These are phyloP conservation scores for Callosobruchus maculatus DNA, from an alignment of 2,888 invertebrate species.

Conservation along the genomic window DNA sequence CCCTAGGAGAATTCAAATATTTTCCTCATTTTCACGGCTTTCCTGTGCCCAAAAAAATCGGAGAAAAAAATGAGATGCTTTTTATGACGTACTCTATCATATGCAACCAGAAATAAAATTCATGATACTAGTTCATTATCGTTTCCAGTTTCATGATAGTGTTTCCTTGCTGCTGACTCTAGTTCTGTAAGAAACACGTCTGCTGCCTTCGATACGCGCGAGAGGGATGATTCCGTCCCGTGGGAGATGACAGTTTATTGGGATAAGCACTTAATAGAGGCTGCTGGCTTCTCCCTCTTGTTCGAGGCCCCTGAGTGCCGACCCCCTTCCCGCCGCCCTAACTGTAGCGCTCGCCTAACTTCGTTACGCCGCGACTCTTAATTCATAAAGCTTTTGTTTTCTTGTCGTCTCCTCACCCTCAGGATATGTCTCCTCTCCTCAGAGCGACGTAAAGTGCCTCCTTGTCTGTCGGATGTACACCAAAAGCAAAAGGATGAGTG, in stretches of 20 bases:
- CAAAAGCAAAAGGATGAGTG: background rate
- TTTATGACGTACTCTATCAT: too few species aligned
- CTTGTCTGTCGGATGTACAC: background rate
- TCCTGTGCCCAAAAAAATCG: too few species aligned
- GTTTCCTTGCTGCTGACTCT: background rate
- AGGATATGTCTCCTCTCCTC: background rate
- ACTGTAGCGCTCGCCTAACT: constrained; percentile 29
- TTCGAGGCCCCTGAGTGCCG: background rate
- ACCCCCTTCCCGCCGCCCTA: background rate
- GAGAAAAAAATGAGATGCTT: too few species aligned
- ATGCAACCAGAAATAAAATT: too few species aligned
- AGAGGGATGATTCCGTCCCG: constrained; percentile 37
- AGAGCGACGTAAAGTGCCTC: background rate
- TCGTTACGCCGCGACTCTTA: constrained; percentile 44
- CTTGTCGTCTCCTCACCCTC: constrained; percentile 30
- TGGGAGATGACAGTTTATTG: constrained; percentile 48
- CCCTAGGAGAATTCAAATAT: too few species aligned
- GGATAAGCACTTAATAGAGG: constrained; percentile 48
- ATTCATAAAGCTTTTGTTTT: constrained; percentile 47
- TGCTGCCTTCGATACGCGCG: background rate
- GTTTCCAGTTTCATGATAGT: too few species aligned
- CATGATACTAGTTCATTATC: too few species aligned
- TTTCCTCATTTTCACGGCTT: too few species aligned
- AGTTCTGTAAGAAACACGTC: background rate
- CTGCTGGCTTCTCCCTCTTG: constrained; percentile 6